Evolutionary conservation across 2,797 vertebrate species (phyloP).

Genomic region (Acanthurus tractus): DNA sequence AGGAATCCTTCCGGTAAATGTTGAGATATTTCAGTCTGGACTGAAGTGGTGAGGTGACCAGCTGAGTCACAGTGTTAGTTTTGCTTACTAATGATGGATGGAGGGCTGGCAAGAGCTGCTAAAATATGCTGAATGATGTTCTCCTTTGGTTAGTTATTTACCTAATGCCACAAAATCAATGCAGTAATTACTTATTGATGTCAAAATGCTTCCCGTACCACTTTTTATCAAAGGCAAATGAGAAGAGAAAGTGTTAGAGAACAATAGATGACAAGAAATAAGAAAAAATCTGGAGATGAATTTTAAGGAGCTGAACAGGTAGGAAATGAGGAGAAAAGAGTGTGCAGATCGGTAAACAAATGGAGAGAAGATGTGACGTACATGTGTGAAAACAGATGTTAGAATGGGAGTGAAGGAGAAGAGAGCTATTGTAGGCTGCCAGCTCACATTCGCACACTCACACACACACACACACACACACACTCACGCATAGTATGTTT

Average conservation of each 20-base stretch:
- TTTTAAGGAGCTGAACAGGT: slow-evolving; percentile 11
- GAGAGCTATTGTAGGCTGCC: neutral
- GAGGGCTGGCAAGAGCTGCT: neutral
- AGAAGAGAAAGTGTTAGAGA: slow-evolving; percentile 2
- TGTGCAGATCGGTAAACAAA: neutral
- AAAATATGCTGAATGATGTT: slow-evolving; percentile 18
- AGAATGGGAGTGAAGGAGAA: slow-evolving; percentile 27
- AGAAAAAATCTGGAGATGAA: slow-evolving; percentile 29
- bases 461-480: too few relatives aligned
- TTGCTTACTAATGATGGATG: slow-evolving; percentile 26
- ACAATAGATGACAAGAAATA: slow-evolving; percentile 18
- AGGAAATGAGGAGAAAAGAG: slow-evolving; percentile 24
- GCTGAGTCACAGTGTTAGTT: neutral
- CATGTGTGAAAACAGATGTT: slow-evolving; percentile 44
- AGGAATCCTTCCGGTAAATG: neutral
- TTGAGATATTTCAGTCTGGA: neutral
- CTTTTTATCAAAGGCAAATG: neutral
- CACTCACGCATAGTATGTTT: slow-evolving; percentile 25
- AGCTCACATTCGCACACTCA: neutral
- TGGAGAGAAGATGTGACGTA: slow-evolving; percentile 9
- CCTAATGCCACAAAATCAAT: slow-evolving; percentile 39
- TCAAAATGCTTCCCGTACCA: slow-evolving; percentile 3
- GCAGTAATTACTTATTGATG: slow-evolving; percentile 13
- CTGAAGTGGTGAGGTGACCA: neutral
- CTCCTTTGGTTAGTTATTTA: slow-evolving; percentile 33